These are phyloP conservation scores for Amazona finschi DNA, from an alignment of 2,797 vertebrate species.

Conservation along the genomic window DNA sequence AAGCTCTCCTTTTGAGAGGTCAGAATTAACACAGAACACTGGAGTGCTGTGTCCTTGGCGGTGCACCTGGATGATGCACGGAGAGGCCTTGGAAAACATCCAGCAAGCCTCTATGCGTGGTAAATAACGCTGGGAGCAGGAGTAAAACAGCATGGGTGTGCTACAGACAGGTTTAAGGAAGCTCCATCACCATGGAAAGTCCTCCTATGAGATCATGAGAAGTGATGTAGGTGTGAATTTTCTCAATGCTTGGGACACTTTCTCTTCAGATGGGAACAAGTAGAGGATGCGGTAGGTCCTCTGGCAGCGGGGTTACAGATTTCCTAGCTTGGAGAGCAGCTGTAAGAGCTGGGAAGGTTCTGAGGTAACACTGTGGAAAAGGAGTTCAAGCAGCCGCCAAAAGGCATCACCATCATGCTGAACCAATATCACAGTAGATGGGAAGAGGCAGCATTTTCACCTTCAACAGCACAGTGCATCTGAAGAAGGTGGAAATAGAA, in stretches of 20 bases:
- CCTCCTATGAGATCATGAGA: not conserved
- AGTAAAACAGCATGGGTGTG: not conserved
- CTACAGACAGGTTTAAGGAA: not conserved
- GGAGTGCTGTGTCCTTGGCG: not conserved
- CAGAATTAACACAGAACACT: not conserved
- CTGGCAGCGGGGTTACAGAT: not conserved
- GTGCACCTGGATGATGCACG: not conserved
- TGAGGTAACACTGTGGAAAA: not conserved
- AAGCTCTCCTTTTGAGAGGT: not conserved
- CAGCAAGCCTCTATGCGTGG: accelerated
- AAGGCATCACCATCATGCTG: not conserved
- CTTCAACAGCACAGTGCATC: not conserved
- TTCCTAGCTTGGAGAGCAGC: not conserved
- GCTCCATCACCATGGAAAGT: not conserved
- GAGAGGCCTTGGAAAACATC: not conserved
- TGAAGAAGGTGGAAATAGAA: not conserved
- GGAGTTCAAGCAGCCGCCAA: not conserved
- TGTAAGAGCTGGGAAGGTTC: not conserved
- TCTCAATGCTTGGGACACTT: not conserved
- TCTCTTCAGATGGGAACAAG: not conserved
- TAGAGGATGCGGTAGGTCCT: not conserved
- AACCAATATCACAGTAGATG: not conserved
- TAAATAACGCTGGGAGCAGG: not conserved
- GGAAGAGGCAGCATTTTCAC: not conserved
- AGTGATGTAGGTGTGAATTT: not conserved